phyloP scores from a whole-genome alignment of 1,140 invertebrate species.

The Drosophila lowei region DNA sequence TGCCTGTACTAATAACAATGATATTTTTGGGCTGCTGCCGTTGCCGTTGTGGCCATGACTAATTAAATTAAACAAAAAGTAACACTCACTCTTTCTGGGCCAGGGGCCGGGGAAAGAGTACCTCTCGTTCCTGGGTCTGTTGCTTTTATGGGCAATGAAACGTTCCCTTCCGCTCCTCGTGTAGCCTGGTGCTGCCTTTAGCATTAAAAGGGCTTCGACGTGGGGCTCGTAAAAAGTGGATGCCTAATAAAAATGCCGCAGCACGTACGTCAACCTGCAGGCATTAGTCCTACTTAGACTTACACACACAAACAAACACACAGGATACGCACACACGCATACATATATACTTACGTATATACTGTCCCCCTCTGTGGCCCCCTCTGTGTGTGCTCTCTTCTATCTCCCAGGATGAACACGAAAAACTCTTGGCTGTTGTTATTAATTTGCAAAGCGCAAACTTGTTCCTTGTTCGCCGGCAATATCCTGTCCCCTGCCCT shows the following conservation, averaged over 20 bases:
- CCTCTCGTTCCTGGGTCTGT: slow-evolving; percentile 31
- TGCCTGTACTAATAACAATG: slow-evolving; percentile 64
- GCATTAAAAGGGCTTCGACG: slow-evolving; percentile 60
- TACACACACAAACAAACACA: slow-evolving; percentile 14
- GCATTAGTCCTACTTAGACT: slow-evolving; percentile 65
- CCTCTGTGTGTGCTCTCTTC: neutral
- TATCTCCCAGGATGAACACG: slow-evolving; percentile 4
- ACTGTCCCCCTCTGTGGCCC: neutral
- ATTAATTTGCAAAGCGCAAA: slow-evolving; percentile 76
- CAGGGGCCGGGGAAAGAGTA: slow-evolving; percentile 5
- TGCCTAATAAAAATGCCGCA: slow-evolving; percentile 80
- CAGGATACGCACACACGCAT: slow-evolving; percentile 16
- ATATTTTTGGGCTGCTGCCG: slow-evolving; percentile 33
- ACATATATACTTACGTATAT: slow-evolving; percentile 17
- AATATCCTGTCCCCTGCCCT: slow-evolving; percentile 52
- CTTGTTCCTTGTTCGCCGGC: slow-evolving; percentile 61
- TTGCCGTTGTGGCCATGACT: slow-evolving; percentile 38
- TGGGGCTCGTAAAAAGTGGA: slow-evolving; percentile 62
- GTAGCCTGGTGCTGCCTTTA: slow-evolving; percentile 29
- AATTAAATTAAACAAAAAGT: slow-evolving; percentile 78
- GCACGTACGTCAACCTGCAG: slow-evolving; percentile 78
- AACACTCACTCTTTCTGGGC: slow-evolving; percentile 51
- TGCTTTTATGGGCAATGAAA: slow-evolving; percentile 74
- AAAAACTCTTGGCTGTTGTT: slow-evolving; percentile 56
- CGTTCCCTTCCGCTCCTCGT: slow-evolving; percentile 7